phyloP scores from a whole-genome alignment of 1,140 invertebrate species.

The Drosophila suzukii region DNA sequence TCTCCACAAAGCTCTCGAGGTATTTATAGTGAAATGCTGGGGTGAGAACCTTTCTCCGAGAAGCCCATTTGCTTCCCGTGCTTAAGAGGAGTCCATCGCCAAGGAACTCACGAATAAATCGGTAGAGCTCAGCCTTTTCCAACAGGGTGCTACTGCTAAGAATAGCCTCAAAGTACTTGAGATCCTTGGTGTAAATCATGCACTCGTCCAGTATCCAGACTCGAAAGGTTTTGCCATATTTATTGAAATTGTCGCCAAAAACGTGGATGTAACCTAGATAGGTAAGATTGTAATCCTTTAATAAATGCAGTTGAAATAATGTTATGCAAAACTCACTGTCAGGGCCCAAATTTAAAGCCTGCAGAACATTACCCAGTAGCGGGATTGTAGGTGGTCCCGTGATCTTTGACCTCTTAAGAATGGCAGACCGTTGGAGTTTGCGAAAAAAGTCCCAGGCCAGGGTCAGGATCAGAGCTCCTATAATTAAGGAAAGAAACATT shows the following conservation, averaged over 20 bases:
- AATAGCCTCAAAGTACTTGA: not conserved
- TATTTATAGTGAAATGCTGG: slow-evolving; percentile 5
- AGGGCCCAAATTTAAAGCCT: too few relatives aligned
- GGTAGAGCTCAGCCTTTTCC: not conserved
- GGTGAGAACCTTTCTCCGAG: not conserved
- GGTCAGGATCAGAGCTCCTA: too few relatives aligned
- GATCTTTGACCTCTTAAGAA: too few relatives aligned
- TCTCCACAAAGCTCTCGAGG: slow-evolving; percentile 1
- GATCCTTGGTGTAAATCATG: not conserved
- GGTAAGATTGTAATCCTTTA: too few relatives aligned
- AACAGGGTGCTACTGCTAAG: not conserved
- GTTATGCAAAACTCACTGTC: not conserved
- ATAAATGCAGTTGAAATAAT: too few relatives aligned
- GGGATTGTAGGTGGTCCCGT: too few relatives aligned
- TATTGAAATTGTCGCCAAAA: slow-evolving; percentile 1
- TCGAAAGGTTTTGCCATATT: not conserved
- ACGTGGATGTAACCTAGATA: not conserved
- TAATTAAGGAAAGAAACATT: too few relatives aligned
- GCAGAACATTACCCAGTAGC: too few relatives aligned
- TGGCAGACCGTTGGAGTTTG: too few relatives aligned
- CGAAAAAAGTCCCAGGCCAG: too few relatives aligned
- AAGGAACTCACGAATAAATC: not conserved
- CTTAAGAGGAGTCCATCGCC: slow-evolving; percentile 1
- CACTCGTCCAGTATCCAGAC: not conserved
- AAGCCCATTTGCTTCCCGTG: not conserved